Evolutionary conservation across 1,140 invertebrate species (phyloP), one percentile per base, ranked within the genome.

Genomic region (Zaprionus nigranus): DNA sequence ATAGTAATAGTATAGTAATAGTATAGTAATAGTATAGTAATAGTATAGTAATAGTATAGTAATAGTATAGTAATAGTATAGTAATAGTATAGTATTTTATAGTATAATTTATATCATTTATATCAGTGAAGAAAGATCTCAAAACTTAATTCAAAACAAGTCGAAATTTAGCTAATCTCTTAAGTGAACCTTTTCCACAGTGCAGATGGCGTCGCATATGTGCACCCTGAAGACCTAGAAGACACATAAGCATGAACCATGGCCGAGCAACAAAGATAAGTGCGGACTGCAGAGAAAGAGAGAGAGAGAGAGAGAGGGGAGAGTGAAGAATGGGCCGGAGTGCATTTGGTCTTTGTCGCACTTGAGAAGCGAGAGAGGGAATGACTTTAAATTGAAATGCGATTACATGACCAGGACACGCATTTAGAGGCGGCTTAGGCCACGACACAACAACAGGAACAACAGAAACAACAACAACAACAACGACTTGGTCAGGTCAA

Each of bases 341-440:
- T 36, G 20, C 28, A 30, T 26, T 34, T 26, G 24, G 54, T 69
- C 34, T 63, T 40, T 49, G 66, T 38, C 34, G 59, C 46, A 49
- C 54, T 53, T 24, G n/a, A 13, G 40, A 24, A 51, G 36, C 64
- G 60, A 81, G 82, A 81, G 79, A 81, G 82, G 81, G 79, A 81
- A 90, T 90, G 85, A 84, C 82, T 90, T 90, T 77, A 79, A 90
- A 90, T 90, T 90, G 85, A 90, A 90, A 90, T 90, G 82, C 82
- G 85, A 90, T 90, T 90, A 90, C 85, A 90, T 75, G 79, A 90
- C 85, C 86, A 90, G 85, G 79, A 88, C 85, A 88, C 73, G 67
- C 81, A 82, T 83, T 90, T 85, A 85, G 78, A 82, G 64, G 66
- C 64, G 76, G 85, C 85, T 88, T 88, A 88, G 65, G 66, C 68